Percentiles rank a stretch among this genome's conserved stretches.
These are phyloP conservation scores for Trogon surrucura DNA, from an alignment of 2,113 vertebrate species.

Conservation along the genomic window DNA sequence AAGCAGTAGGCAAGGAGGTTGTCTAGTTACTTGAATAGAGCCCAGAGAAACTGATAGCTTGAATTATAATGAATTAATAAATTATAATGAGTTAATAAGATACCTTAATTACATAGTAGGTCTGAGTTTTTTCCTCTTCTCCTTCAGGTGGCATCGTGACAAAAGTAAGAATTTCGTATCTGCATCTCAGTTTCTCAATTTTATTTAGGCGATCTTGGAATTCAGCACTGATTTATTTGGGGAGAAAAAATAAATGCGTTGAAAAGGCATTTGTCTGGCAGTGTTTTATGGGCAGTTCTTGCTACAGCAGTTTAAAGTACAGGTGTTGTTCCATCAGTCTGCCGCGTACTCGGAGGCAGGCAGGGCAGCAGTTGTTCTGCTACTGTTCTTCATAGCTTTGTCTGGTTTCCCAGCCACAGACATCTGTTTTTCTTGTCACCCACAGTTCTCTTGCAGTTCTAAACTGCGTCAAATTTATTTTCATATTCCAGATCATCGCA, in stretches of 20 bases:
- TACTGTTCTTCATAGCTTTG: background rate
- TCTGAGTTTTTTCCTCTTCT: constrained; percentile 85
- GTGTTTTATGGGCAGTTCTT: background rate
- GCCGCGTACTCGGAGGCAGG: background rate
- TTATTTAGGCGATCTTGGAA: constrained; percentile 86
- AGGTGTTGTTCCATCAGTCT: background rate
- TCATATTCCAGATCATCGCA: background rate
- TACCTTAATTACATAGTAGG: constrained; percentile 92
- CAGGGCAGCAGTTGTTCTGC: background rate
- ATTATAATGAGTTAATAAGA: background rate
- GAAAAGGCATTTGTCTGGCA: background rate
- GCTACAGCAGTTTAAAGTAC: background rate
- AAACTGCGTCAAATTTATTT: background rate
- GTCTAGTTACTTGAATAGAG: background rate
- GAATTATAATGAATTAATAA: background rate
- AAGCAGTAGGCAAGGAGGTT: background rate
- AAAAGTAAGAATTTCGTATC: constrained; percentile 85
- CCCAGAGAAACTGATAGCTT: background rate
- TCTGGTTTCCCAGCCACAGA: background rate
- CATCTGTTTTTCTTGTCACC: background rate
- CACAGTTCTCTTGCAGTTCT: background rate
- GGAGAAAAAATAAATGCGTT: background rate
- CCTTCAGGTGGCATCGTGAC: constrained; percentile 85
- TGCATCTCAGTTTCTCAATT: constrained; percentile 87
- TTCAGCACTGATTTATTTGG: constrained; percentile 77